phyloP scores from a whole-genome alignment of 1,140 invertebrate species.

The Orussus abietinus region DNA sequence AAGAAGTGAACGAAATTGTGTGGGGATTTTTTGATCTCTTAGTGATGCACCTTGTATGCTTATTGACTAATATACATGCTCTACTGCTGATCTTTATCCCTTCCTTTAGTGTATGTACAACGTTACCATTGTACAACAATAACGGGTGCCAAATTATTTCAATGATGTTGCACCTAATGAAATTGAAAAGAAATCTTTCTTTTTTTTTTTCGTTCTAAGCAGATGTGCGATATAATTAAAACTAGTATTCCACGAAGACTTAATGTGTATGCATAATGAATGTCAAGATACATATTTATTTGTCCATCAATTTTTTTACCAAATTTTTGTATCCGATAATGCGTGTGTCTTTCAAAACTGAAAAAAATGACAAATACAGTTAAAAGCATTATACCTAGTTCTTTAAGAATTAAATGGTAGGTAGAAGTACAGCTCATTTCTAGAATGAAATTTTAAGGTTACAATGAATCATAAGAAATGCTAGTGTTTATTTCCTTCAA shows the following conservation, averaged over 20 bases:
- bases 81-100: conserved; percentile 20
- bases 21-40: conserved; percentile 15
- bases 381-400: neutral
- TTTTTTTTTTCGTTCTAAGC: conserved; percentile 19
- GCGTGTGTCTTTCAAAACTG: conserved; percentile 3
- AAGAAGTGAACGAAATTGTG: conserved; percentile 40
- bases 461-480: too few relatives aligned
- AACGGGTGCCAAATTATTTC: too few relatives aligned
- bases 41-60: conserved; percentile 21
- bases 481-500: too few relatives aligned
- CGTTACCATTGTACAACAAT: too few relatives aligned
- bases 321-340: neutral
- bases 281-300: too few relatives aligned
- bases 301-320: conserved; percentile 9
- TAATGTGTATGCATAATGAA: too few relatives aligned
- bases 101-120: too few relatives aligned
- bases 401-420: neutral
- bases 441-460: too few relatives aligned
- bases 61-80: conserved; percentile 25
- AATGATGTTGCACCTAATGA: too few relatives aligned
- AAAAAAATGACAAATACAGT: conserved; percentile 4
- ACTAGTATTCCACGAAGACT: conserved; percentile 17
- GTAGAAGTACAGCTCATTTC: neutral
- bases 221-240: conserved; percentile 17
- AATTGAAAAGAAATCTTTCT: conserved; percentile 9